Conservation (phyloP, 2,797 vertebrate species). For the Apogon hyalosoma region DNA sequence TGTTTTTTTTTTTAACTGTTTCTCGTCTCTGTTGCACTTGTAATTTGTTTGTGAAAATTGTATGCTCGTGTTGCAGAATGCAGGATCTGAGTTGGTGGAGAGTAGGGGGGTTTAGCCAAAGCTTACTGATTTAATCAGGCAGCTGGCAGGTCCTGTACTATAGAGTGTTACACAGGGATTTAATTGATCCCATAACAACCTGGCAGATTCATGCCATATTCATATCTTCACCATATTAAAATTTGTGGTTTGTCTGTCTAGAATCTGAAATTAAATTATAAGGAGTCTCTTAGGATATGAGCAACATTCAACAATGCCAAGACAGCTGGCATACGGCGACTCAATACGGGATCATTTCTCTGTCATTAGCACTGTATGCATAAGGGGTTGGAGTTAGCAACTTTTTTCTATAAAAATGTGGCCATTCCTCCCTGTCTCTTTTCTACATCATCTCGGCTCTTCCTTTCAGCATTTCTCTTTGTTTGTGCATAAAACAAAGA, state of each 20-base stretch:
- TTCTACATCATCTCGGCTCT: no score
- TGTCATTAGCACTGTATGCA: not conserved
- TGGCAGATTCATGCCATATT: conserved; percentile 48
- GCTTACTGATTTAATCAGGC: conserved; percentile 42
- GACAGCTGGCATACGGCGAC: conserved; percentile 4
- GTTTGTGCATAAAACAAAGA: no score
- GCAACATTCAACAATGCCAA: conserved; percentile 8
- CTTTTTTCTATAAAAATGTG: not conserved
- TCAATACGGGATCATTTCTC: conserved; percentile 7
- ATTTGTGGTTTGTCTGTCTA: conserved; percentile 20
- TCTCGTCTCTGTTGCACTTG: conserved; percentile 4
- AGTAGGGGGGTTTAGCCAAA: conserved; percentile 14
- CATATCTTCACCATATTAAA: conserved; percentile 47
- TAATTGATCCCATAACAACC: conserved; percentile 50
- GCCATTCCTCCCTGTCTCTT: not conserved
- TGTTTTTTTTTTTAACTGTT: not conserved
- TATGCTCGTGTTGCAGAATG: conserved; percentile 8
- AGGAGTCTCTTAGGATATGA: conserved; percentile 33
- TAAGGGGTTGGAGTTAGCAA: conserved; percentile 12
- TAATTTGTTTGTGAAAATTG: conserved; percentile 1
- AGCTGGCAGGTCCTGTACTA: conserved; percentile 32
- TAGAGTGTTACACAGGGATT: conserved; percentile 41
- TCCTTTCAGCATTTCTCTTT: no score
- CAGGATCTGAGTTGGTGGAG: conserved; percentile 23
- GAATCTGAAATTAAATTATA: conserved; percentile 52